phyloP scores from a whole-genome alignment of 2,888 invertebrate species.

The Osmoderma eremita region DNA sequence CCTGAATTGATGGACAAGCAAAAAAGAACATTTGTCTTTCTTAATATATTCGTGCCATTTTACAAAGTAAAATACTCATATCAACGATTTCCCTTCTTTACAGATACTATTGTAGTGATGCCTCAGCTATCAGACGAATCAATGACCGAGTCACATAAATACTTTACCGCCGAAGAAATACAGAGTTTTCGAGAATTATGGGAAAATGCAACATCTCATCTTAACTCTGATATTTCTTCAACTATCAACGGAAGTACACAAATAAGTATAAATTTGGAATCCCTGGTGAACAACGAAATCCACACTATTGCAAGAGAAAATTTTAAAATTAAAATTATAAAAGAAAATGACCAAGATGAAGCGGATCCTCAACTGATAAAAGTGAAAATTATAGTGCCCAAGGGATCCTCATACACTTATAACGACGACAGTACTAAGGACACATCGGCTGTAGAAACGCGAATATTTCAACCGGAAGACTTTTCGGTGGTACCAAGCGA shows the following conservation, averaged over 20 bases:
- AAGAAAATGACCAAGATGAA: background rate
- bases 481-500: background rate
- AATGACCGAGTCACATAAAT: constrained; percentile 1
- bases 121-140: constrained; percentile 16
- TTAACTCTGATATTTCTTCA: background rate
- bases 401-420: constrained; percentile 6
- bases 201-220: background rate
- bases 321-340: constrained; percentile 15
- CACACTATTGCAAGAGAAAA: constrained; percentile 7
- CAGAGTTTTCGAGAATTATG: background rate
- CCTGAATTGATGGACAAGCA: no score
- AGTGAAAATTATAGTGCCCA: constrained; percentile 30
- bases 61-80: no score
- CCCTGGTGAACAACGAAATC: background rate
- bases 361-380: constrained; percentile 2
- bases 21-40: no score
- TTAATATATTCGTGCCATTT: no score
- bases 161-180: background rate
- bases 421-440: background rate
- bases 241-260: background rate
- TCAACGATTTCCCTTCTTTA: background rate
- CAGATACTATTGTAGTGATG: constrained; percentile 20
- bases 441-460: no score
- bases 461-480: constrained; percentile 6
- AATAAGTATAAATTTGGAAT: constrained; percentile 19